Evolutionary conservation across 2,113 vertebrate species (phyloP).

Genomic region (Dicrurus megarhynchus): DNA sequence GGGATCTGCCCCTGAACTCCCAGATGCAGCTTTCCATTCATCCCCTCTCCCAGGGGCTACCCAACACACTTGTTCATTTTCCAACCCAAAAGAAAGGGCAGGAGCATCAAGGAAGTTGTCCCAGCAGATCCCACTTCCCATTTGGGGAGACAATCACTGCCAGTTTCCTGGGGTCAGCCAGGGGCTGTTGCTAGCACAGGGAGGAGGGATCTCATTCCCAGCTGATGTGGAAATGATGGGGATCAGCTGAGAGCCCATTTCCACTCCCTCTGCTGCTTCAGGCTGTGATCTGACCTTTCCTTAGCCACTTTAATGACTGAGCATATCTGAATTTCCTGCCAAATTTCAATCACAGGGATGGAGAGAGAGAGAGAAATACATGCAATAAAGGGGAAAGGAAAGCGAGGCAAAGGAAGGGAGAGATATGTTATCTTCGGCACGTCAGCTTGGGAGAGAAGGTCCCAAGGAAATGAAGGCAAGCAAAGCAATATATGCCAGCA

Average conservation of each 20-base stretch:
- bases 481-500: not conserved
- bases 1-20: not conserved
- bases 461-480: not conserved
- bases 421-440: not conserved
- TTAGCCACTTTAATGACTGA: not conserved
- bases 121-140: not conserved
- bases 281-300: not conserved
- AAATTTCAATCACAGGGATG: slow-evolving; percentile 27
- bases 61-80: not conserved
- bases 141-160: fast-evolving
- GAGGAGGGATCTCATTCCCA: not conserved
- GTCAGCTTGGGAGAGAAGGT: not conserved
- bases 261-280: not conserved
- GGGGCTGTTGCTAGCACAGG: not conserved
- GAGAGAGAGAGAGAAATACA: not conserved
- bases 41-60: not conserved
- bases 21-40: fast-evolving
- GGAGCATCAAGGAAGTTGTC: not conserved
- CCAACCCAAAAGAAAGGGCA: not conserved
- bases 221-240: not conserved
- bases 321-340: not conserved
- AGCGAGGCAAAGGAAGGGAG: not conserved
- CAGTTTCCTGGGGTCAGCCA: not conserved
- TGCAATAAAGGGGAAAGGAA: not conserved
- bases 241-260: not conserved